phyloP scores from a whole-genome alignment of 2,797 vertebrate genomes.

The Chaetodon trifasciatus region DNA sequence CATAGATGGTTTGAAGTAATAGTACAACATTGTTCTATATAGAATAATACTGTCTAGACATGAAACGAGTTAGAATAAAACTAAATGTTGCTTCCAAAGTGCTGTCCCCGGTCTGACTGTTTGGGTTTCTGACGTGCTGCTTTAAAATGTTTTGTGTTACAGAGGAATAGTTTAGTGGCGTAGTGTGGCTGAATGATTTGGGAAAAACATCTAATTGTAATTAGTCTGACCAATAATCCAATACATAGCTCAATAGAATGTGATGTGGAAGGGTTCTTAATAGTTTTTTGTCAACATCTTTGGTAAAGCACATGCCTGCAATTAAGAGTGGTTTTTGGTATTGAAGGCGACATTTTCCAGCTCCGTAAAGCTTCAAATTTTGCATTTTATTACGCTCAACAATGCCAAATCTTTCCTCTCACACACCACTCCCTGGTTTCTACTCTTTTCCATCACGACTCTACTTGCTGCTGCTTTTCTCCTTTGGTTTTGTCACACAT shows the following conservation, averaged over 20 bases:
- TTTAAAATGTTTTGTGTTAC: neutral
- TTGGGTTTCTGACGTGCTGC: too few species aligned
- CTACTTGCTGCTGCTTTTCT: neutral
- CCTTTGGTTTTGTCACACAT: neutral
- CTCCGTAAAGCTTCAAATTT: neutral
- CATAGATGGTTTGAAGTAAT: neutral
- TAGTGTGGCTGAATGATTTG: neutral
- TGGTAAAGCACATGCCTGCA: neutral
- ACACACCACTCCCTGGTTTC: neutral
- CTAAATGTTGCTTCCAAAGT: neutral
- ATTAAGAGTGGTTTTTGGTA: neutral
- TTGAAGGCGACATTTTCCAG: neutral
- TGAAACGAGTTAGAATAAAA: neutral
- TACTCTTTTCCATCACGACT: too few species aligned
- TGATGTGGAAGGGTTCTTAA: neutral
- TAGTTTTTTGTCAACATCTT: neutral
- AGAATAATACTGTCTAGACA: neutral
- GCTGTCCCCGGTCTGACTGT: neutral
- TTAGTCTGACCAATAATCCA: neutral
- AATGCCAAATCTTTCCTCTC: neutral
- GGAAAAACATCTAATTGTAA: neutral
- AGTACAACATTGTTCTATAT: neutral
- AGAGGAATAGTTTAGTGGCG: neutral
- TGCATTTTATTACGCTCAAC: too few species aligned
- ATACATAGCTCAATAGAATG: neutral